These are phyloP conservation scores for Rotaria macrura DNA, from an alignment of 2,888 invertebrate species.

Conservation along the genomic window DNA sequence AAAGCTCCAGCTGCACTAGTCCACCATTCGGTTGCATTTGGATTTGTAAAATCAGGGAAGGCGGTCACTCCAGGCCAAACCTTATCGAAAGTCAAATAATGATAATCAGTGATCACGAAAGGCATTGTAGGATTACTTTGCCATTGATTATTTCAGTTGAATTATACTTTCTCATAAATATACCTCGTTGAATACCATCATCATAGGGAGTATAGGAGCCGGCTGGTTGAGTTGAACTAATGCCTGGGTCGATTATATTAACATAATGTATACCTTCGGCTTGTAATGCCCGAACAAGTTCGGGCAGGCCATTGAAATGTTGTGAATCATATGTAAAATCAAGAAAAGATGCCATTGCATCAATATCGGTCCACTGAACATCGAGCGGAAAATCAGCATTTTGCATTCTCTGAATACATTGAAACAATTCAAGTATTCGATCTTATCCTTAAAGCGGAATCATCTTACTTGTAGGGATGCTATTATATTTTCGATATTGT, in stretches of 20 bases:
- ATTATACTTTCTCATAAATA: slow-evolving; percentile 64
- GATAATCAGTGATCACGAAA: not conserved
- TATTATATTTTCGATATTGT: slow-evolving; percentile 34
- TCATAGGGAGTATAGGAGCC: slow-evolving; percentile 67
- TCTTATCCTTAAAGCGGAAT: too few species aligned
- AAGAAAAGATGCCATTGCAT: slow-evolving; percentile 39
- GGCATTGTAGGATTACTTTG: not conserved
- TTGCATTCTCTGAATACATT: not conserved
- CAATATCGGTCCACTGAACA: slow-evolving; percentile 13
- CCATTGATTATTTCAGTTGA: slow-evolving; percentile 45
- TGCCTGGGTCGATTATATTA: slow-evolving; percentile 58
- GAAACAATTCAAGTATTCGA: too few species aligned
- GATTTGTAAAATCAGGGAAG: slow-evolving; percentile 44
- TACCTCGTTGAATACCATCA: slow-evolving; percentile 61
- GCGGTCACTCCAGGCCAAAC: slow-evolving; percentile 44
- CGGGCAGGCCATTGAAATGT: slow-evolving; percentile 38
- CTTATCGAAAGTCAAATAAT: not conserved
- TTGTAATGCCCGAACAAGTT: slow-evolving; percentile 41
- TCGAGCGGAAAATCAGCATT: not conserved
- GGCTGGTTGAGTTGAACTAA: slow-evolving; percentile 56
- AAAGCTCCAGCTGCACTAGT: slow-evolving; percentile 37
- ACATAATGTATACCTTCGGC: slow-evolving; percentile 41
- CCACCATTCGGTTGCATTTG: slow-evolving; percentile 41
- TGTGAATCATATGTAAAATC: slow-evolving; percentile 42
- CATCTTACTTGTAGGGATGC: not conserved